Percentiles rank a stretch among this genome's conserved stretches.
Conservation (phyloP, 92 coral and sea anemone genomes). For the Epizoanthus ramosus region DNA sequence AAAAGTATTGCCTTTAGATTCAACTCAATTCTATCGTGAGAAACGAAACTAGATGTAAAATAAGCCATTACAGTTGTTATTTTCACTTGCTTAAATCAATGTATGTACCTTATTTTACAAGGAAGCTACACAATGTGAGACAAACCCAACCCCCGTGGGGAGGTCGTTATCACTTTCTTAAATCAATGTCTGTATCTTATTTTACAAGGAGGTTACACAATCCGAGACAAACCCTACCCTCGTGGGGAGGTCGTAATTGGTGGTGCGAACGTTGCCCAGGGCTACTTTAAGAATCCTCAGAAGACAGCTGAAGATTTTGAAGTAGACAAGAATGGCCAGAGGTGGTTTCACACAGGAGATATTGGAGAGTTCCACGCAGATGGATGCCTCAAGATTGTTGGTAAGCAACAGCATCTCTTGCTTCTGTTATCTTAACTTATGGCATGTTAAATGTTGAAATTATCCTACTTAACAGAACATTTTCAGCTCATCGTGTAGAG, state of each 20-base stretch:
- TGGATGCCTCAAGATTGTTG: slow-evolving; percentile 92
- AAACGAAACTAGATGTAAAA: too few species aligned
- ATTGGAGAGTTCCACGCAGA: slow-evolving; percentile 93
- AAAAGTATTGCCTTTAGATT: too few species aligned
- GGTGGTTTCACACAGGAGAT: slow-evolving; percentile 99
- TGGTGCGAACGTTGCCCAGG: slow-evolving; percentile 79
- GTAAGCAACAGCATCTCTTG: slow-evolving; percentile 44
- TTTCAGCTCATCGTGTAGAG: too few species aligned
- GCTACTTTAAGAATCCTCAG: slow-evolving; percentile 90
- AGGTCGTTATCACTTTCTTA: slow-evolving; percentile 52
- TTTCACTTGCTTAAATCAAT: not conserved
- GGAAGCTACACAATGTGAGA: slow-evolving; percentile 93
- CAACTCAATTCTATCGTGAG: too few species aligned
- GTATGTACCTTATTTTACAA: not conserved
- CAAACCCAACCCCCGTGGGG: slow-evolving; percentile 94
- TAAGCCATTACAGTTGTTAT: too few species aligned
- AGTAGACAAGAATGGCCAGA: slow-evolving; percentile 93
- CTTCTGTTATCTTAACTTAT: not conserved
- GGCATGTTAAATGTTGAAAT: not conserved
- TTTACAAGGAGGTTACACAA: slow-evolving; percentile 81
- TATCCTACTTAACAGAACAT: too few species aligned
- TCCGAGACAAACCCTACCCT: slow-evolving; percentile 90
- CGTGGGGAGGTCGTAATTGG: slow-evolving; percentile 96
- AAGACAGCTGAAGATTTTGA: slow-evolving; percentile 89
- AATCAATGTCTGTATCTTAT: not conserved